Conservation (phyloP, 2,113 vertebrate species). For the Elachura formosa region DNA sequence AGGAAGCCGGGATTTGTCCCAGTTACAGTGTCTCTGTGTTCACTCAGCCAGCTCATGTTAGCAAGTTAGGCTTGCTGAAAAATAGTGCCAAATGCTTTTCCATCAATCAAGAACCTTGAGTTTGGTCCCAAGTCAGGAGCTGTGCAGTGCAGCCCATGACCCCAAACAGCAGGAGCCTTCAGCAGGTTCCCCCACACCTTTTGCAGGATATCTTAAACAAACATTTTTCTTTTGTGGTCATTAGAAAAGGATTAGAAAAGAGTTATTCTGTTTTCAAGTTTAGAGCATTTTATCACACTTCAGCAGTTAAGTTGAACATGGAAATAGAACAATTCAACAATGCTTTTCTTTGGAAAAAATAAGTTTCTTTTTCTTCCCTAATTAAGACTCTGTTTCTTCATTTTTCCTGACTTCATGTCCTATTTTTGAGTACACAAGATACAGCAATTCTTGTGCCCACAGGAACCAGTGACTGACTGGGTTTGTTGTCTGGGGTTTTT, state of each 20-base stretch:
- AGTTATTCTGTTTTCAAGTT: background rate
- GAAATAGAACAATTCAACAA: background rate
- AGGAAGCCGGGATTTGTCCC: slow-evolving; percentile 86
- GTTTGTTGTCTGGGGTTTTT: background rate
- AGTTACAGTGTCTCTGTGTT: slow-evolving; percentile 81
- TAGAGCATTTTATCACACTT: background rate
- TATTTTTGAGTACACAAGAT: background rate
- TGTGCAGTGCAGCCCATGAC: slow-evolving; percentile 54
- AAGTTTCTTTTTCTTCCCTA: background rate
- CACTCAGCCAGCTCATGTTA: slow-evolving; percentile 70
- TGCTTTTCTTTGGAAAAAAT: background rate
- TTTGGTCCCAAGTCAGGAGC: slow-evolving; percentile 61
- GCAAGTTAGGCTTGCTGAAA: slow-evolving; percentile 64
- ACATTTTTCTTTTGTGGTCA: background rate
- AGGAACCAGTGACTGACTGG: background rate
- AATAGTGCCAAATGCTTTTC: slow-evolving; percentile 75
- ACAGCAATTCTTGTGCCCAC: background rate
- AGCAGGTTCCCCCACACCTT: background rate
- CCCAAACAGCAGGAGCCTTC: slow-evolving; percentile 51
- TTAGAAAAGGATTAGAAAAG: background rate
- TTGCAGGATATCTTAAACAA: slow-evolving; percentile 3
- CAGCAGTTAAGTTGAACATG: background rate
- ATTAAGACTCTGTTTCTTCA: background rate
- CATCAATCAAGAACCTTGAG: slow-evolving; percentile 69
- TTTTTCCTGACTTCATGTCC: background rate